Base-by-base conservation (phyloP, 2,113 vertebrate genomes). In the Pygathrix nemaeus region DNA sequence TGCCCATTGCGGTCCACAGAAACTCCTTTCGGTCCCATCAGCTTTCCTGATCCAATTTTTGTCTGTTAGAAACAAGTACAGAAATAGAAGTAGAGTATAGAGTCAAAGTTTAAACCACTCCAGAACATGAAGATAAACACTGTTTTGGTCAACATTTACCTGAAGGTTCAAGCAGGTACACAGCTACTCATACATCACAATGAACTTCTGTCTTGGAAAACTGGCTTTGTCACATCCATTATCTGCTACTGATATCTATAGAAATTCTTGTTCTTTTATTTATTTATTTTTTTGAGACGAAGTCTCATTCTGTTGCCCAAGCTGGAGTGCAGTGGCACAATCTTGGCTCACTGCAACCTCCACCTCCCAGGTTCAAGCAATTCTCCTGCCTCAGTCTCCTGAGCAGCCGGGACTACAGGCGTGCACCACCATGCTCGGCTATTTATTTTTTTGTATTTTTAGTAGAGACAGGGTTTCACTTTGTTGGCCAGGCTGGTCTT, bases 11-110 rank as follows among this genome's bases (percentile, higher is more conserved):
- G 99, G 98, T 99, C 99, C 98, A 99, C 99, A 0, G 99, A 99
- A 89, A 99, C 99, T 6, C 99, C 99, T 98, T 99, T 99, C 45
- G 99, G 99, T 52, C 99, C 99, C 99, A 99, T 99, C 97, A 99
- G 98, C 98, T 99, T 99, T 96, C 99, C 99, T 1, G 99, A 99
- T 94, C 99, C 99, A 10, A 99, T 99, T 98, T 99, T 99, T 89
- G 98, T 99, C 99, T 99, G 97, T 85, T 79, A 96, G 50, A 91
- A 43, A 93, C 90, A 97, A 96, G 61, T 18, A 16, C n/a, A 80
- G 83, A 96, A 8, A 95, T 25, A 80, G 81, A 96, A 8, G 94
- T 25, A 30, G 43, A 35, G n/a, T 27, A 61, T 1, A 61, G 32
- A 87, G 30, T 6, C 9, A 21, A 66, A 2, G 43, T 38, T 94